Conservation (phyloP, 2,113 vertebrate species). For the Anolis sagrei region DNA sequence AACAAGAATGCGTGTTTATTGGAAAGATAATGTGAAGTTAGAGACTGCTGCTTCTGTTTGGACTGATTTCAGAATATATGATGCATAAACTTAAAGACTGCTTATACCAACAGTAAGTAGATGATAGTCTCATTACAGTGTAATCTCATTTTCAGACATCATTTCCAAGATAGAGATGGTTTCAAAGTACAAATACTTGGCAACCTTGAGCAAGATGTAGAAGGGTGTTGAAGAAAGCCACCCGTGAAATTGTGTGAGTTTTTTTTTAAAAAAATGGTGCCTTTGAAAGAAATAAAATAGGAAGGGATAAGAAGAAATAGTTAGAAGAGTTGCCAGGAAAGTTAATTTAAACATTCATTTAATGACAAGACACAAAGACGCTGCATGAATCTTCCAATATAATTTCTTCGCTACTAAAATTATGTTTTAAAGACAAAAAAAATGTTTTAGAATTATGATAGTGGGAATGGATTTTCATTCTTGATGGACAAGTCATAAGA, state of each 20-base stretch:
- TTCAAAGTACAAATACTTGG: conserved; percentile 1
- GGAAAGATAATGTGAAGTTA: background rate
- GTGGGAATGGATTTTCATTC: background rate
- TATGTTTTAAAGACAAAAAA: no score
- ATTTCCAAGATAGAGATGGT: background rate
- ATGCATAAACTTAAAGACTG: conserved; percentile 10
- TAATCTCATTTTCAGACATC: background rate
- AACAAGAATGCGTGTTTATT: conserved; percentile 15
- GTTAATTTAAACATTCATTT: conserved; percentile 10
- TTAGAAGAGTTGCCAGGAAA: background rate
- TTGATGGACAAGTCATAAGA: no score
- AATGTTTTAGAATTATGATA: no score
- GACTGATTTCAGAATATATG: background rate
- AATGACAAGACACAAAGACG: background rate
- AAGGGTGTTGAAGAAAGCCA: background rate
- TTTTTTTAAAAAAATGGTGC: background rate
- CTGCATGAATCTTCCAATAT: background rate
- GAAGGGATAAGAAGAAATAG: background rate
- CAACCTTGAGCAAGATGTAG: background rate
- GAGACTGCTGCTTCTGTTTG: background rate
- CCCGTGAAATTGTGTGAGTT: background rate
- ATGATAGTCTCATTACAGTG: background rate
- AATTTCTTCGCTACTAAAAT: background rate
- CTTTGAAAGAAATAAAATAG: background rate
- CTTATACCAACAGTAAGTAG: background rate